phyloP scores from a whole-genome alignment of 1,140 invertebrate genomes.

The Drosophila sp. region DNA sequence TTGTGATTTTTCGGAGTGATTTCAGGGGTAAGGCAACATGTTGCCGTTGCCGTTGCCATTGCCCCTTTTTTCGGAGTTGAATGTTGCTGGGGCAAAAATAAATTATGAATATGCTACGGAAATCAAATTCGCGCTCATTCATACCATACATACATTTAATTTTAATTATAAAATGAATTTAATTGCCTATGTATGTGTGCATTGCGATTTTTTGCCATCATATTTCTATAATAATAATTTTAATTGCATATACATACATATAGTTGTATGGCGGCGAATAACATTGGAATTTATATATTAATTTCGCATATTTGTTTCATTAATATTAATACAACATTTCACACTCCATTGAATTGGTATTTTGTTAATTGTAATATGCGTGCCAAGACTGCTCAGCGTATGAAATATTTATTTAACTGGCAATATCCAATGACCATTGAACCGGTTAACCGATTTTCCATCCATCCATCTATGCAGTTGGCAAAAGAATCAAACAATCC shows the following conservation, averaged over 20 bases:
- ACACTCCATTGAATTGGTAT: conserved; percentile 47
- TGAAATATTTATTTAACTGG: conserved; percentile 41
- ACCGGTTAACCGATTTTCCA: conserved; percentile 1
- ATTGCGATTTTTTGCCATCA: conserved; percentile 30
- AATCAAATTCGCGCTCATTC: not conserved
- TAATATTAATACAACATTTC: conserved; percentile 58
- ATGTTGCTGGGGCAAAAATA: conserved; percentile 29
- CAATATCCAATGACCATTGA: not conserved
- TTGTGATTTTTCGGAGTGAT: conserved; percentile 14
- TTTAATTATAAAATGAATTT: conserved; percentile 30
- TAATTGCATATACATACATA: conserved; percentile 24
- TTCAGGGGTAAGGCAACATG: conserved; percentile 32
- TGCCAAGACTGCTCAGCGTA: conserved; percentile 19
- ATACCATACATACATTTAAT: conserved; percentile 14
- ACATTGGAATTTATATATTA: conserved; percentile 11
- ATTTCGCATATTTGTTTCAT: conserved; percentile 44
- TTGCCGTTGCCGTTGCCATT: not conserved
- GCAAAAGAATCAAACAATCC: conserved; percentile 1
- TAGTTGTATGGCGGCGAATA: not conserved
- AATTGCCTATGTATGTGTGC: not conserved
- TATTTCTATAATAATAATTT: conserved; percentile 44
- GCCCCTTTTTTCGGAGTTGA: conserved; percentile 14
- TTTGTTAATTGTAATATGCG: conserved; percentile 30
- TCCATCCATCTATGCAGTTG: not conserved
- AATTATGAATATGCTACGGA: conserved; percentile 21